Conservation (phyloP, 2,113 vertebrate species). For the Protobothrops flavoviridis region DNA sequence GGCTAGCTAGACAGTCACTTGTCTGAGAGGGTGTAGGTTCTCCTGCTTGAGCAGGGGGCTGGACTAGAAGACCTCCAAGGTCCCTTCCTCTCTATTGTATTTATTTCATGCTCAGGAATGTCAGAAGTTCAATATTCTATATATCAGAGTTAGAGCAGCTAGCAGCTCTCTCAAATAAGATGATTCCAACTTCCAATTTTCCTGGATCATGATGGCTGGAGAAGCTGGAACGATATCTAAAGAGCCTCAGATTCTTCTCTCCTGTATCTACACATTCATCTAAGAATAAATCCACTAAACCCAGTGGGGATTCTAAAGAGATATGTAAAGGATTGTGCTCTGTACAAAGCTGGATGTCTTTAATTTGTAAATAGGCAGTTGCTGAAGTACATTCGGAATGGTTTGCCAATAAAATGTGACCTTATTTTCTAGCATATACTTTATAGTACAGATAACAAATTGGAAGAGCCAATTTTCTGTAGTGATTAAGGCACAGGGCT, state of each 20-base stretch:
- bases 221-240: neutral
- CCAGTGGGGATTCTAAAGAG: neutral
- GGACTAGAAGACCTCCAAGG: too few species aligned
- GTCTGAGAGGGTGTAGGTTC: too few species aligned
- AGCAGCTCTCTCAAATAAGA: neutral
- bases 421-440: neutral
- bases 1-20: too few species aligned
- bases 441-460: neutral
- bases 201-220: neutral
- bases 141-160: neutral
- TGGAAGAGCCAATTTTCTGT: neutral
- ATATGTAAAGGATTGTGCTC: neutral
- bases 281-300: neutral
- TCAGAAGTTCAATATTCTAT: neutral
- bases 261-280: neutral
- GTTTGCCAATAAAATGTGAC: neutral
- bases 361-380: neutral
- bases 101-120: neutral
- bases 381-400: neutral
- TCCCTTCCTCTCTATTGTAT: too few species aligned
- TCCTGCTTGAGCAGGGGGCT: too few species aligned
- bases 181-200: neutral
- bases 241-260: neutral
- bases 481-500: neutral
- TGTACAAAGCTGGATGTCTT: neutral